A percentile compares a stretch with the other conserved stretches of the same genome.
Evolutionary conservation across 2,888 invertebrate genomes (phyloP).

Genomic region (Apamea crenata): DNA sequence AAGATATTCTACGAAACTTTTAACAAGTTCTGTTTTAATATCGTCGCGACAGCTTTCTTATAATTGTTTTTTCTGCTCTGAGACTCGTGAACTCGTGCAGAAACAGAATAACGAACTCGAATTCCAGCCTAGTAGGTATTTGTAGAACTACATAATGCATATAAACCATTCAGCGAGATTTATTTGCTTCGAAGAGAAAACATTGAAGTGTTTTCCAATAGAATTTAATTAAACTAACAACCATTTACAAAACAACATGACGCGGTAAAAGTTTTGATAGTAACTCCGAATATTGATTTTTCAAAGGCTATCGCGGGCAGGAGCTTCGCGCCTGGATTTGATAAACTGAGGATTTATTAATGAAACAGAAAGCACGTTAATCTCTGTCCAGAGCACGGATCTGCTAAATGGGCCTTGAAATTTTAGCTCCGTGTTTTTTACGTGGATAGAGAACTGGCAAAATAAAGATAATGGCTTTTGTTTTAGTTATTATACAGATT

Average conservation of each 20-base stretch:
- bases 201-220: constrained; percentile 48
- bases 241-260: constrained; percentile 46
- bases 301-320: constrained; percentile 44
- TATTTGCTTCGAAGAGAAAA: constrained; percentile 36
- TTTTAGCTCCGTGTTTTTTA: constrained; percentile 72
- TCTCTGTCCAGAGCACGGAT: constrained; percentile 82
- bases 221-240: constrained; percentile 52
- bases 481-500: constrained; percentile 60
- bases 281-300: constrained; percentile 53
- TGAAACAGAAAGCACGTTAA: constrained; percentile 82
- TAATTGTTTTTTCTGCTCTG: constrained; percentile 67
- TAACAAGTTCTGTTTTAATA: constrained; percentile 64
- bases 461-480: constrained; percentile 67
- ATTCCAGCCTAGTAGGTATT: constrained; percentile 29
- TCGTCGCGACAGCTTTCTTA: constrained; percentile 60
- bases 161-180: constrained; percentile 38
- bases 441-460: constrained; percentile 65
- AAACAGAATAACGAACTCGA: constrained; percentile 47
- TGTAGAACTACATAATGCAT: constrained; percentile 27
- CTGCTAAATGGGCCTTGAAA: constrained; percentile 82
- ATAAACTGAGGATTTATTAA: constrained; percentile 77
- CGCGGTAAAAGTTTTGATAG: constrained; percentile 50
- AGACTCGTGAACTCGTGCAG: constrained; percentile 55
- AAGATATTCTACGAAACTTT: constrained; percentile 56
- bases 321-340: constrained; percentile 69